Evolutionary conservation across 2,797 vertebrate species (phyloP), one percentile per base, ranked within the genome.

Genomic region (Cottoperca gobio): DNA sequence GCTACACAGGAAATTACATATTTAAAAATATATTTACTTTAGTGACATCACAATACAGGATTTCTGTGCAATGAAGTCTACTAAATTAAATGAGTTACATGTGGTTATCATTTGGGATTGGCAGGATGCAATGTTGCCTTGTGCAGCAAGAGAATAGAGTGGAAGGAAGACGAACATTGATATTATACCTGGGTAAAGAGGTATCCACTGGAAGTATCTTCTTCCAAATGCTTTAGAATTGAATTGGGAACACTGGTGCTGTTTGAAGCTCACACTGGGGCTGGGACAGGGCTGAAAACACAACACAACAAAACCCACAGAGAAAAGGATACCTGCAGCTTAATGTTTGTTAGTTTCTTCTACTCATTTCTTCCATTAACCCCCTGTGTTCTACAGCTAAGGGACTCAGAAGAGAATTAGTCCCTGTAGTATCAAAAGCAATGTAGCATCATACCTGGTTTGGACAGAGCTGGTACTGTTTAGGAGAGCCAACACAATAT

Each of bases 171-270:
- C 9, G 13, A 5, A 31, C 5, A 57, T 16, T 14, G 28, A 2
- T 8, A 24, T 21, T 35, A 79, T 87, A 97, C 96, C 96, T 93
- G 96, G 96, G 73, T 97, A 97, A 53, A 97, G 95, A 10, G 97
- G 96, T 55, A 95, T 93, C 97, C 97, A 97, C 80, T 93, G 93
- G 78, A 95, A 96, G 81, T 96, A 93, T 79, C 54, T 93, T 72
- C 94, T 95, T 81, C 95, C 95, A 92, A 97, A 96, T 78, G 96
- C 94, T 92, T 96, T 97, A 65, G 95, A 95, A 80, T 97, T 96
- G 88, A 97, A 98, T 24, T 94, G 95, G 77, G 96, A 96, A 80
- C 96, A 97, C 91, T 97, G 96, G 85, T 96, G 96, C 80, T 97
- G 95, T 86, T 96, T 96, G 90, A 97, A 97, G 88, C 96, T 96